phyloP scores from a whole-genome alignment of 2,797 vertebrate species.

The Novumbra hubbsi region DNA sequence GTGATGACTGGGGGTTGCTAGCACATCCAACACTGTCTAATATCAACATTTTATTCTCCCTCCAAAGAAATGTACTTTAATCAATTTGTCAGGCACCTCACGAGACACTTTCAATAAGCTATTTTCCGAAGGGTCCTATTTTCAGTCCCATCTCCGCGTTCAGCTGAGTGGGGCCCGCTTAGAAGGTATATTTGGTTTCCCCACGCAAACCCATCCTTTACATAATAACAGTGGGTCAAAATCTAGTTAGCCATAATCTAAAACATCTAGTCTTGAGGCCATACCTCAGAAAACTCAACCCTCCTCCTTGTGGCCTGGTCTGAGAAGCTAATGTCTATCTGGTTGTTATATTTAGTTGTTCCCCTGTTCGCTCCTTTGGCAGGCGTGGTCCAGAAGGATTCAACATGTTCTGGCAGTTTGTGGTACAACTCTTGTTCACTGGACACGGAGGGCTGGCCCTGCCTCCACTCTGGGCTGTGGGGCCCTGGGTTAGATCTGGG shows the following conservation, averaged over 20 bases:
- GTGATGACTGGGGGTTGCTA: not conserved
- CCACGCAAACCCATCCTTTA: not conserved
- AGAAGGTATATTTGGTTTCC: not conserved
- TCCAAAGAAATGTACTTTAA: not conserved
- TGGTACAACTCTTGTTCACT: slow-evolving; percentile 16
- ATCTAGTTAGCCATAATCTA: too few species aligned
- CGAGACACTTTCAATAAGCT: not conserved
- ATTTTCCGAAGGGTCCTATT: not conserved
- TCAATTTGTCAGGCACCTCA: not conserved
- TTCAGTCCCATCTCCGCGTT: not conserved
- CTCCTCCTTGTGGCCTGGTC: too few species aligned
- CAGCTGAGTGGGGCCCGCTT: not conserved
- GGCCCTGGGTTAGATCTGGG: slow-evolving; percentile 55
- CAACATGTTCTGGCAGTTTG: slow-evolving; percentile 23
- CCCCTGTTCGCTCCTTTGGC: slow-evolving; percentile 38
- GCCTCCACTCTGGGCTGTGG: slow-evolving; percentile 25
- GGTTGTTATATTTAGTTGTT: slow-evolving; percentile 6
- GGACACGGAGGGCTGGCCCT: slow-evolving; percentile 48
- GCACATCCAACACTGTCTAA: not conserved
- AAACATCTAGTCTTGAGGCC: too few species aligned
- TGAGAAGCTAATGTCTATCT: not conserved
- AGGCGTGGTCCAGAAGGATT: not conserved
- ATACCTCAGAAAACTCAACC: too few species aligned
- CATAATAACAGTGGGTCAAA: too few species aligned
- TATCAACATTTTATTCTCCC: not conserved